These are phyloP conservation scores for Parauchenoglanis punctatus DNA, from an alignment of 2,797 vertebrate genomes.

Conservation along the genomic window DNA sequence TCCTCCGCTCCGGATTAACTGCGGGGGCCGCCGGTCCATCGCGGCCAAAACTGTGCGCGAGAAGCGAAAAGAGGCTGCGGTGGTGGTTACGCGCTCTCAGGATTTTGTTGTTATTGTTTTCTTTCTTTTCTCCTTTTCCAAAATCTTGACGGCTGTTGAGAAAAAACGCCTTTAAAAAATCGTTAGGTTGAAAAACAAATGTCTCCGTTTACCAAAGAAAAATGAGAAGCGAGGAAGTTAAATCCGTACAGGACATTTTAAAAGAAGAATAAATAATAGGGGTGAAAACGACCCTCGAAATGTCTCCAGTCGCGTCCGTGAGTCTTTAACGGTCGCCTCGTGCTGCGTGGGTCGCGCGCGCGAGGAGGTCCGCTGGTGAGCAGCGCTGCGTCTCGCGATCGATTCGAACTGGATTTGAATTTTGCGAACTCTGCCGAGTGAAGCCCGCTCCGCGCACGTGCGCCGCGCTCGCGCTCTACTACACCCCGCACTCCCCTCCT, in stretches of 20 bases:
- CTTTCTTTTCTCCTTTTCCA: neutral
- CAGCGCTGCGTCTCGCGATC: conserved; percentile 75
- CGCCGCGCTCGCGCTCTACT: conserved; percentile 63
- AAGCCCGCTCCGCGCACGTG: conserved; percentile 77
- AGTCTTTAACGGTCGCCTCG: neutral
- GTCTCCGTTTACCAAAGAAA: neutral
- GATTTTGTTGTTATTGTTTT: neutral
- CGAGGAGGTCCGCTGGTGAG: neutral
- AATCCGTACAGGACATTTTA: neutral
- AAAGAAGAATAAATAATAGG: neutral
- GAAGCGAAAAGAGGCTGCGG: neutral
- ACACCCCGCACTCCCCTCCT: conserved; percentile 67
- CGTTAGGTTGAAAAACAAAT: neutral
- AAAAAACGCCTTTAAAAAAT: neutral
- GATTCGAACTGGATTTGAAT: conserved; percentile 67
- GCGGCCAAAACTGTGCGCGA: conserved; percentile 24
- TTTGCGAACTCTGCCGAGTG: conserved; percentile 71
- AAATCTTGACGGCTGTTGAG: neutral
- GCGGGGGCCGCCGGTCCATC: conserved; percentile 61
- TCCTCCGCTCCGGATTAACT: conserved; percentile 56
- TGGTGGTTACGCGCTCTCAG: neutral
- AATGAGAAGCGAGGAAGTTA: neutral
- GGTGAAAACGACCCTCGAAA: neutral
- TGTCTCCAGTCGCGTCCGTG: neutral
- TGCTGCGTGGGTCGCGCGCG: neutral